Conservation (phyloP, 2,113 vertebrate species). For the Tragelaphus strepsiceros region DNA sequence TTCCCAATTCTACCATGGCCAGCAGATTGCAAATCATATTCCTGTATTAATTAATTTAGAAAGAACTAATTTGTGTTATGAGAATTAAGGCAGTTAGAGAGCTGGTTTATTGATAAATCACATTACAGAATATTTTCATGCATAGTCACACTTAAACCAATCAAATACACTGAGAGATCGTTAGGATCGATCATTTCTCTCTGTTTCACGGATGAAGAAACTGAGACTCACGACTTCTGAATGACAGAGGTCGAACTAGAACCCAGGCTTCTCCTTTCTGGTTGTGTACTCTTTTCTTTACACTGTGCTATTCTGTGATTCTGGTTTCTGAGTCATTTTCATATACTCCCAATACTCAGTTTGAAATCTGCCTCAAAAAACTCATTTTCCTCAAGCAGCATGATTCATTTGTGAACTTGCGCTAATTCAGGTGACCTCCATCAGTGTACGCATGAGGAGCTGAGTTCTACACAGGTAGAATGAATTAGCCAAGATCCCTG, state of each 20-base stretch:
- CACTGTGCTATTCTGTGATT: not conserved
- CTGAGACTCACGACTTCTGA: not conserved
- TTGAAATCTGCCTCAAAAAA: not conserved
- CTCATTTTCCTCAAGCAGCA: not conserved
- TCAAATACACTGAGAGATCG: not conserved
- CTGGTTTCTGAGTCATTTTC: not conserved
- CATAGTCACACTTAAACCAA: not conserved
- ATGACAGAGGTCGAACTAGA: not conserved
- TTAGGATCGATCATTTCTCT: not conserved
- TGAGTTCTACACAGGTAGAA: not conserved
- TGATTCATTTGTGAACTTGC: not conserved
- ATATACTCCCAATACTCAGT: not conserved
- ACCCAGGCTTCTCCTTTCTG: not conserved
- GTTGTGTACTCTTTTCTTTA: not conserved
- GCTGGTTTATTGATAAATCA: not conserved
- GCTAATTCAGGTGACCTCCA: not conserved
- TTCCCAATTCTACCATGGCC: not conserved
- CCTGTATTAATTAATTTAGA: slow-evolving; percentile 2
- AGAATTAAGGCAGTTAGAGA: slow-evolving; percentile 4
- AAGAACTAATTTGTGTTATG: not conserved
- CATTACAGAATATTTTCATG: not conserved
- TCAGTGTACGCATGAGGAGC: not conserved
- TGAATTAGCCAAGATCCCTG: not conserved
- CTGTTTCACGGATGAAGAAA: not conserved
- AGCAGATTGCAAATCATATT: not conserved